Conservation (phyloP, 2,113 vertebrate genomes). For the Formicarius rufipectus region DNA sequence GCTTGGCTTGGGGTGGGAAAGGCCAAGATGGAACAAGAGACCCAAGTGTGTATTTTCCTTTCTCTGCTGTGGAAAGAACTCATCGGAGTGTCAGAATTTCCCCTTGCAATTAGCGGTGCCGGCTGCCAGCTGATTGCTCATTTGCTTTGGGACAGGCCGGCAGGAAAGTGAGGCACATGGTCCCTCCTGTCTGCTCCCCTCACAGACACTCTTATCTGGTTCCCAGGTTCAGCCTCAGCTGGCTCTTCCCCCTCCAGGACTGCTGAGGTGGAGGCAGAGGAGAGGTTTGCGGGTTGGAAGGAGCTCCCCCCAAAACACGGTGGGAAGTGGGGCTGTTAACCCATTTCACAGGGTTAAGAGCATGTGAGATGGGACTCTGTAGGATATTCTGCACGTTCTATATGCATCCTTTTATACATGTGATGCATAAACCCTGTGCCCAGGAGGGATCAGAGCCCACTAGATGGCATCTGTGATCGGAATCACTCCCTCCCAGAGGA, state of each 20-base stretch:
- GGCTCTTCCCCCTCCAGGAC: neutral
- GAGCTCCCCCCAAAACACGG: rapidly evolving
- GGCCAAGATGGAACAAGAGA: slow-evolving; percentile 51
- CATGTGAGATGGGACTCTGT: rapidly evolving
- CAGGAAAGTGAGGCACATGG: neutral
- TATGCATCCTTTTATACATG: rapidly evolving
- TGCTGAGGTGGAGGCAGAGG: neutral
- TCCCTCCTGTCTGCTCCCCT: neutral
- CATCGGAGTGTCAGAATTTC: slow-evolving; percentile 58
- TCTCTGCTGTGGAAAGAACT: slow-evolving; percentile 65
- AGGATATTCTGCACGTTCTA: rapidly evolving
- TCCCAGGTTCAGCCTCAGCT: neutral
- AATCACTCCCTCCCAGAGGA: neutral
- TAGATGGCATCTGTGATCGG: slow-evolving; percentile 4
- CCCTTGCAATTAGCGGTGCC: slow-evolving; percentile 29
- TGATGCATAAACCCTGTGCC: rapidly evolving
- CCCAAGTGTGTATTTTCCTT: slow-evolving; percentile 40
- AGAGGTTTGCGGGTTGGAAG: neutral
- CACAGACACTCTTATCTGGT: neutral
- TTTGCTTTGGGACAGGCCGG: slow-evolving; percentile 2
- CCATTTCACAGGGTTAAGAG: rapidly evolving
- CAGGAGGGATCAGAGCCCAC: neutral
- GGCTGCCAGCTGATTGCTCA: slow-evolving; percentile 51
- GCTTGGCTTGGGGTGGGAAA: neutral
- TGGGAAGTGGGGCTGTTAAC: rapidly evolving